Percentiles rank a stretch among this genome's conserved stretches.
Evolutionary conservation across 2,113 vertebrate genomes (phyloP).

Genomic region (Choloepus hoffmanni): DNA sequence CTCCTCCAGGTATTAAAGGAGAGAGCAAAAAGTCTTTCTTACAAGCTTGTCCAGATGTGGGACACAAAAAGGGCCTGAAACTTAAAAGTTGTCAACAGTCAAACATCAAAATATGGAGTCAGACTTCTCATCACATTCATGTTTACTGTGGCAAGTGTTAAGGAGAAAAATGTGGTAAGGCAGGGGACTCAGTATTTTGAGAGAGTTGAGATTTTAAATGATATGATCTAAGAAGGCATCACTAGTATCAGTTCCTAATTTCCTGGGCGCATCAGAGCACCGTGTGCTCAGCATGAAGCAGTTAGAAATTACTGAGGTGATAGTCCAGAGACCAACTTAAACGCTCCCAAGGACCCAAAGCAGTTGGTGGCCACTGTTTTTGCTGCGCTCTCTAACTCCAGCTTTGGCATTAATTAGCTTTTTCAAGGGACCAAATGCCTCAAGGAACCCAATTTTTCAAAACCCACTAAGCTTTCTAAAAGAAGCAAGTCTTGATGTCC

Average conservation of each 20-base stretch:
- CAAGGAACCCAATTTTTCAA: background rate
- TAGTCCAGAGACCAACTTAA: constrained; percentile 12
- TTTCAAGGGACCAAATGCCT: constrained; percentile 21
- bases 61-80: background rate
- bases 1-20: background rate
- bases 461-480: background rate
- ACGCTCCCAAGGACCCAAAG: background rate
- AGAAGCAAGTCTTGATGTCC: background rate
- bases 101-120: background rate
- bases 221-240: background rate
- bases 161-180: background rate
- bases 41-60: background rate
- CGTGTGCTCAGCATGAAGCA: background rate
- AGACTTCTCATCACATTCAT: background rate
- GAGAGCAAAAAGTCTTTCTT: background rate
- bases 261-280: background rate
- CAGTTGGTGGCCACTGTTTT: background rate
- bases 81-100: background rate
- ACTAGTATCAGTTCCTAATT: background rate
- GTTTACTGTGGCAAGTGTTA: background rate
- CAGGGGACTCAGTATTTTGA: background rate
- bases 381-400: background rate
- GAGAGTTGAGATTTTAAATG: background rate
- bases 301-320: background rate
- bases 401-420: constrained; percentile 16